phyloP scores from a whole-genome alignment of 2,888 invertebrate genomes.

The Orthosia gracilis region DNA sequence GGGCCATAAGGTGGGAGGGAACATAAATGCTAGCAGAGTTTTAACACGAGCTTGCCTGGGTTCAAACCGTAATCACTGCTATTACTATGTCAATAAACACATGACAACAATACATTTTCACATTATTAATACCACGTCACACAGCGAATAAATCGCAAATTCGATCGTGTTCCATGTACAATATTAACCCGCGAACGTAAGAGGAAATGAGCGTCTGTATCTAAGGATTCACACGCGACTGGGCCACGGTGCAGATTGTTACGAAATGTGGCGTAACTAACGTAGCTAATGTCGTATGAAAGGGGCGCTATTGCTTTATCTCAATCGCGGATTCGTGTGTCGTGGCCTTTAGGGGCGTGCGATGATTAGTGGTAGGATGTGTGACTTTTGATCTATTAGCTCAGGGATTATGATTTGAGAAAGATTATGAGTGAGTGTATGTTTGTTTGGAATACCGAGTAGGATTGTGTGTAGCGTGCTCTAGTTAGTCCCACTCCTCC shows the following conservation, averaged over 20 bases:
- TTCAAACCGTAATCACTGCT: no score
- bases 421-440: neutral
- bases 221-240: slow-evolving; percentile 91
- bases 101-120: slow-evolving; percentile 50
- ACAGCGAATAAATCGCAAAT: slow-evolving; percentile 67
- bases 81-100: slow-evolving; percentile 5
- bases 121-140: slow-evolving; percentile 62
- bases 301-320: slow-evolving; percentile 89
- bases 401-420: slow-evolving; percentile 13
- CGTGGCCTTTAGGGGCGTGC: slow-evolving; percentile 71
- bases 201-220: slow-evolving; percentile 90
- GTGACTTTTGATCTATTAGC: slow-evolving; percentile 65
- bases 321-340: slow-evolving; percentile 80
- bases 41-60: no score
- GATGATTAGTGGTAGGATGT: slow-evolving; percentile 76
- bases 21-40: neutral
- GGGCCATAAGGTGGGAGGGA: neutral
- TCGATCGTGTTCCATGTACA: slow-evolving; percentile 64
- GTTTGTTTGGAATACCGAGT: neutral
- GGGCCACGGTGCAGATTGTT: slow-evolving; percentile 88
- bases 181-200: slow-evolving; percentile 76
- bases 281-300: slow-evolving; percentile 91
- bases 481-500: neutral
- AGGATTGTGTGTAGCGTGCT: neutral
- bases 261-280: slow-evolving; percentile 91